A percentile compares a stretch with the other conserved stretches of the same genome.
These are phyloP conservation scores for Porites evermanni DNA, from an alignment of 92 coral and sea anemone genomes.

Conservation along the genomic window DNA sequence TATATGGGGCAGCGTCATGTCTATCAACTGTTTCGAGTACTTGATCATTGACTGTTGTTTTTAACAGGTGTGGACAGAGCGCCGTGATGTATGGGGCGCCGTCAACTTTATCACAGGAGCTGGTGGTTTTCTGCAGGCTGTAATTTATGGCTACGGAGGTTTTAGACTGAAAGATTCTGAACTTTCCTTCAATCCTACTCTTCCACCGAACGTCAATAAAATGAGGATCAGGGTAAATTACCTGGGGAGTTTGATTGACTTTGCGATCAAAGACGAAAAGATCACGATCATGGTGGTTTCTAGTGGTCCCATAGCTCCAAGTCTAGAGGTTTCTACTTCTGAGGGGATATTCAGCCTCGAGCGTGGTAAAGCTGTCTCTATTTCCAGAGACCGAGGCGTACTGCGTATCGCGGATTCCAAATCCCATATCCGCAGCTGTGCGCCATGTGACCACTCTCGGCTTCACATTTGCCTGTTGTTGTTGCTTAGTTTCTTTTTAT, in stretches of 20 bases:
- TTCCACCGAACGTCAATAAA: slow-evolving; percentile 73
- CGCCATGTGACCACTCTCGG: slow-evolving; percentile 20
- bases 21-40: no score
- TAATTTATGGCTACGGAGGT: slow-evolving; percentile 86
- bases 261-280: slow-evolving; percentile 38
- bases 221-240: slow-evolving; percentile 69
- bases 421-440: neutral
- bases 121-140: slow-evolving; percentile 83
- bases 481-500: slow-evolving; percentile 6
- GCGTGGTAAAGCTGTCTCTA: slow-evolving; percentile 46
- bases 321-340: slow-evolving; percentile 47
- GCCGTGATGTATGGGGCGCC: slow-evolving; percentile 71
- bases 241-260: slow-evolving; percentile 73
- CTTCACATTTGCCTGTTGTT: slow-evolving; percentile 31
- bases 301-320: slow-evolving; percentile 69
- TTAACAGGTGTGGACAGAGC: slow-evolving; percentile 81
- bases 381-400: slow-evolving; percentile 42
- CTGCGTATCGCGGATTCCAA: slow-evolving; percentile 58
- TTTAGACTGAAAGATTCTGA: slow-evolving; percentile 60
- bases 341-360: slow-evolving; percentile 40
- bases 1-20: no score
- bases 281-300: slow-evolving; percentile 61
- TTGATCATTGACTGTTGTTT: neutral
- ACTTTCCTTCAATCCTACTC: slow-evolving; percentile 69
- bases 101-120: slow-evolving; percentile 90